Conservation (phyloP, 2,113 vertebrate genomes). For the Bothrops jararaca region DNA sequence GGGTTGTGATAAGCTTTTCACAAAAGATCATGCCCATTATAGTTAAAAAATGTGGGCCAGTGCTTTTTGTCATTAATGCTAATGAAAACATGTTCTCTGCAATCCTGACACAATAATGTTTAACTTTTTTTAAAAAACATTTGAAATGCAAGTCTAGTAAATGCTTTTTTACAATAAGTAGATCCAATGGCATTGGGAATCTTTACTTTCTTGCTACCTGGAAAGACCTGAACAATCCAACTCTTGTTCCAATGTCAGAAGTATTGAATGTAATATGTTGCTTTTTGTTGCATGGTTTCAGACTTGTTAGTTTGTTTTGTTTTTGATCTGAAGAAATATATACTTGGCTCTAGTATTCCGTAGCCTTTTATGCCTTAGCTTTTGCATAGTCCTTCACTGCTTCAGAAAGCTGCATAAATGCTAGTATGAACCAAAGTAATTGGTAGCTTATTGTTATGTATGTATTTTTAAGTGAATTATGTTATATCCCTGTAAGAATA, state of each 20-base stretch:
- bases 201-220: neutral
- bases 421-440: neutral
- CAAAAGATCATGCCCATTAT: neutral
- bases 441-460: neutral
- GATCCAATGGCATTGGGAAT: neutral
- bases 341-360: neutral
- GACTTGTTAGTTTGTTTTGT: neutral
- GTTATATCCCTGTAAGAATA: neutral
- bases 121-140: neutral
- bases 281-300: neutral
- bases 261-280: neutral
- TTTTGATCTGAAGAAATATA: neutral
- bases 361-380: neutral
- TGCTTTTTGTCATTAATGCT: neutral
- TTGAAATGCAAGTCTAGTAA: neutral
- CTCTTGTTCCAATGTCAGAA: neutral
- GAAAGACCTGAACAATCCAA: neutral
- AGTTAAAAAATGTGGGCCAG: neutral
- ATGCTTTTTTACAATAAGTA: neutral
- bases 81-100: neutral
- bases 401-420: neutral
- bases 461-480: neutral
- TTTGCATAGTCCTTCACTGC: neutral
- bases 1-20: neutral
- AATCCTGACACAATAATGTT: neutral